phyloP scores from a whole-genome alignment of 2,113 vertebrate species.

The Neogale vison region DNA sequence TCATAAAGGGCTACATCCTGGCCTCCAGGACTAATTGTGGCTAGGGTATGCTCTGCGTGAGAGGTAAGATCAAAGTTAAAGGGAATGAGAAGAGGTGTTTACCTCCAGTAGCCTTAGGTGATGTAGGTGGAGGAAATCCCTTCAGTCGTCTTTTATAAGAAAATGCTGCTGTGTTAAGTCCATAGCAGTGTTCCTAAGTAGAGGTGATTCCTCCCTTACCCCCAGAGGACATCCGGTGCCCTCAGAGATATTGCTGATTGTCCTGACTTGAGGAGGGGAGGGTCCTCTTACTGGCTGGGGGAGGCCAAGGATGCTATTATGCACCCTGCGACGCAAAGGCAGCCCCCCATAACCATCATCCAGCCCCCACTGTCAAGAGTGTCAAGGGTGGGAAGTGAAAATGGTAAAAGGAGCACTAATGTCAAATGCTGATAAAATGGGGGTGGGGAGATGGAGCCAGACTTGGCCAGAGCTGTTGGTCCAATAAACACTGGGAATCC shows the following conservation, averaged over 20 bases:
- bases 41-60: neutral
- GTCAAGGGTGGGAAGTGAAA: neutral
- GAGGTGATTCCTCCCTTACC: neutral
- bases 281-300: neutral
- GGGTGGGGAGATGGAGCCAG: accelerated
- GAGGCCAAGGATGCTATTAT: neutral
- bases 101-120: neutral
- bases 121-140: neutral
- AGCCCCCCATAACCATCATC: too few relatives aligned
- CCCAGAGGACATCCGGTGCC: neutral
- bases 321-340: neutral
- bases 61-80: neutral
- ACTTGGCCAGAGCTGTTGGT: accelerated
- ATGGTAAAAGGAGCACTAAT: neutral
- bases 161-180: neutral
- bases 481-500: neutral
- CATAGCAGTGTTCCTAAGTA: neutral
- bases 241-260: neutral
- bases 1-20: neutral
- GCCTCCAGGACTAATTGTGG: neutral
- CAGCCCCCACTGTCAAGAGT: neutral
- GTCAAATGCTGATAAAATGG: neutral
- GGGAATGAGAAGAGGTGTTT: neutral
- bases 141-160: neutral
- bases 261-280: accelerated